Base-by-base conservation (phyloP, 2,888 invertebrate species). In the Ochlodes sylvanus region DNA sequence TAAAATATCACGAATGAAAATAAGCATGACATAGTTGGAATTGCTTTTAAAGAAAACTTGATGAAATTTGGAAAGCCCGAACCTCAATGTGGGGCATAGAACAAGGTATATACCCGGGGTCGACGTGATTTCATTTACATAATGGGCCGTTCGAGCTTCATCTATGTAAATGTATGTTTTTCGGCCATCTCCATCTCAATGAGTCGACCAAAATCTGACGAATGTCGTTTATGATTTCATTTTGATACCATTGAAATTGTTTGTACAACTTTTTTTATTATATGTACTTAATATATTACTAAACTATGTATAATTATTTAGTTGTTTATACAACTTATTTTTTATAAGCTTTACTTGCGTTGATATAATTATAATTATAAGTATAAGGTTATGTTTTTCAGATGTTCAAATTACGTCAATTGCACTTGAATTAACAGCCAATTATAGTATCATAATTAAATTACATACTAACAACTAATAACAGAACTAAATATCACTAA, bases 71-170 rank as follows among this genome's bases (percentile, higher is more conserved):
- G 55, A 34, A 55, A 55, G 15, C 34, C 34, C 34, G 34, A 55
- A 55, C 15, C 55, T 34, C 55, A 9, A 34, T 32, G 27, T 27
- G 32, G 34, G 55, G 32, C n/a, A 34, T 10, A 55, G 55, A 54
- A 54, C 54, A 54, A 6, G 63, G 38, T 27, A 41, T 52, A 62
- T 42, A 63, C 27, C 63, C 15, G 21, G 42, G 42, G 10, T n/a
- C 63, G 54, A 63, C 42, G 55, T 63, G 63, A 63, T 63, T 63
- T 63, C 52, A 63, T 63, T 63, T 63, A 54, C 63, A 63, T 63
- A 63, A 63, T 63, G 42, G 55, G 54, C 54, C 27, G 55, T 55
- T 55, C 54, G 55, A 32, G 50, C 17, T 55, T 55, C 42, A 15
- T 32, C 41, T 63, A 63, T 55, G 54, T 55, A 63, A 63, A 63